Conservation (phyloP, 2,113 vertebrate genomes). For the Taurulus bubalis region DNA sequence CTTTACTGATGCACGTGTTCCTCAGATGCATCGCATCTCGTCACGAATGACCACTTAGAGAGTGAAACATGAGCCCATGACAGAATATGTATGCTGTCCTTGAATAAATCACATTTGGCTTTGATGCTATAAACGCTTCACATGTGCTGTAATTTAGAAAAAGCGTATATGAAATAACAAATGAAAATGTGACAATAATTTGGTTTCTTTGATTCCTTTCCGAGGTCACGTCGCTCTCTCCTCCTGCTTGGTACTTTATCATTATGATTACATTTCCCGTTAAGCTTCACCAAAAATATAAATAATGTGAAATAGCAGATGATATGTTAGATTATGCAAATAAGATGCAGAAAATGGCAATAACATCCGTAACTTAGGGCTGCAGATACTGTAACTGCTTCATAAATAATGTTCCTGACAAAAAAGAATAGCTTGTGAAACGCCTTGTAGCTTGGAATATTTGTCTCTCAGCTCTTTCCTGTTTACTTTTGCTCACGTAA, state of each 20-base stretch:
- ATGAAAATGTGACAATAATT: neutral
- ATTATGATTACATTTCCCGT: neutral
- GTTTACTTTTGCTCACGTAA: neutral
- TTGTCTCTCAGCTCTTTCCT: constrained; percentile 13
- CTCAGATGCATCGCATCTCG: neutral
- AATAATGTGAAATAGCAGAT: neutral
- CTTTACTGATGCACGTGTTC: neutral
- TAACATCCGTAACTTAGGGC: neutral
- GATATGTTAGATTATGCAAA: constrained; percentile 16
- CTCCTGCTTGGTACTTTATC: neutral
- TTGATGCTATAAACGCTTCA: neutral
- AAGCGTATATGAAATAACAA: neutral
- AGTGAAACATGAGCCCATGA: neutral
- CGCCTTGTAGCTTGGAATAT: constrained; percentile 11
- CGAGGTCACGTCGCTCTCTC: neutral
- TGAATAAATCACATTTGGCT: neutral
- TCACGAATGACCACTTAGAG: neutral
- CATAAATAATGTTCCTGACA: constrained; percentile 25
- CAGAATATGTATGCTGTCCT: neutral
- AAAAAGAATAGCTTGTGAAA: constrained; percentile 24
- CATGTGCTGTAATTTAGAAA: neutral
- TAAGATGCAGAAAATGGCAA: constrained; percentile 7
- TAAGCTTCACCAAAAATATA: neutral
- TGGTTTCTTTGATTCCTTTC: neutral
- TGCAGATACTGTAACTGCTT: neutral